Evolutionary conservation across 2,888 invertebrate species (phyloP).

Genomic region (Trissolcus japonicus): DNA sequence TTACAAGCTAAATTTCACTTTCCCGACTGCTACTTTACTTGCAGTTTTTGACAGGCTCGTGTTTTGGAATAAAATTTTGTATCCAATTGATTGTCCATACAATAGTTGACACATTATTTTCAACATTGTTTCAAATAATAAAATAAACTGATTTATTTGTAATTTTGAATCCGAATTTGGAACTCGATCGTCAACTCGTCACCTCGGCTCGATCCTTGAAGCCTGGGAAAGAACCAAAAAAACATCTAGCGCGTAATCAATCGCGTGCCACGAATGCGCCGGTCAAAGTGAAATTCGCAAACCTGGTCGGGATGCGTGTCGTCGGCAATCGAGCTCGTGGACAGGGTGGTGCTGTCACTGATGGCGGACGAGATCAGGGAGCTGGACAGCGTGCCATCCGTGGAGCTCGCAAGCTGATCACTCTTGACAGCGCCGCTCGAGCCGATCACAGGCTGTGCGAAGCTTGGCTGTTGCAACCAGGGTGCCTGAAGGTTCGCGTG

Average conservation of each 20-base stretch:
- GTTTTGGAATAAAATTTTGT: too few species aligned
- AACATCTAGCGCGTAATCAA: conserved; percentile 17
- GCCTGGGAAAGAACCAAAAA: conserved; percentile 15
- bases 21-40: too few species aligned
- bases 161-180: not conserved
- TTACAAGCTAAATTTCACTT: too few species aligned
- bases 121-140: too few species aligned
- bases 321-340: conserved; percentile 70
- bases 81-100: too few species aligned
- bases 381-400: conserved; percentile 67
- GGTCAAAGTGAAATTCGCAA: conserved; percentile 69
- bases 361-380: conserved; percentile 59
- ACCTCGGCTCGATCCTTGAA: conserved; percentile 12
- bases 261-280: conserved; percentile 11
- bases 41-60: too few species aligned
- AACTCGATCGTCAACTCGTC: not conserved
- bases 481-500: conserved; percentile 70
- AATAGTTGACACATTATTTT: too few species aligned
- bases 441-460: conserved; percentile 22
- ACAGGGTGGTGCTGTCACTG: conserved; percentile 66
- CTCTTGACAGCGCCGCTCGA: conserved; percentile 17
- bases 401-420: conserved; percentile 62
- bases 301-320: conserved; percentile 74
- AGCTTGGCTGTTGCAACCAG: conserved; percentile 64
- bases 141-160: not conserved